A percentile compares a stretch with the other conserved stretches of the same genome.
Evolutionary conservation across 2,797 vertebrate species (phyloP).

Genomic region (Hipposideros larvatus): DNA sequence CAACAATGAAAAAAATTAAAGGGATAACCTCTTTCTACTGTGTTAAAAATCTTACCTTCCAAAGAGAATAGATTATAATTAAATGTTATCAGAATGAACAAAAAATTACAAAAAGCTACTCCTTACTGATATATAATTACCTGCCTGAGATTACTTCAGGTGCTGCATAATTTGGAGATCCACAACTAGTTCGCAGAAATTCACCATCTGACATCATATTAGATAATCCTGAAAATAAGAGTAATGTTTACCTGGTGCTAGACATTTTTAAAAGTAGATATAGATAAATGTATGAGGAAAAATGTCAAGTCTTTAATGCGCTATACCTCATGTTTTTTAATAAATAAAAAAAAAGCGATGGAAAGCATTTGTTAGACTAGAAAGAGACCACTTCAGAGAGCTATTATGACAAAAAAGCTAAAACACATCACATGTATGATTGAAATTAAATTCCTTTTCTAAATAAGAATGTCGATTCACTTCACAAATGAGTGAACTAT

Average conservation of each 20-base stretch:
- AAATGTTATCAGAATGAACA: background rate
- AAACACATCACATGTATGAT: background rate
- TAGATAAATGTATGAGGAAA: background rate
- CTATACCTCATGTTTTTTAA: background rate
- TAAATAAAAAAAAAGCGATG: background rate
- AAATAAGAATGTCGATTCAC: constrained; percentile 43
- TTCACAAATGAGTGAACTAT: background rate
- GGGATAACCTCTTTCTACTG: background rate
- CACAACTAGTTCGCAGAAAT: constrained; percentile 98
- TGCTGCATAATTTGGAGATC: constrained; percentile 98
- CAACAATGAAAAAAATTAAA: constrained; percentile 25
- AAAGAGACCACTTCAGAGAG: background rate
- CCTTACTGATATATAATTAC: constrained; percentile 85
- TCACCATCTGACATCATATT: constrained; percentile 99
- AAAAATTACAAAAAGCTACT: background rate
- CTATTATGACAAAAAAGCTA: background rate
- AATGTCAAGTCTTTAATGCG: background rate
- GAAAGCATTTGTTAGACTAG: background rate
- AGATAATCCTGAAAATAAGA: constrained; percentile 92
- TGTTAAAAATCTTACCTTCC: constrained; percentile 49
- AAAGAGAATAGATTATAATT: constrained; percentile 13
- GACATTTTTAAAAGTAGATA: background rate
- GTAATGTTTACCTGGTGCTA: constrained; percentile 28
- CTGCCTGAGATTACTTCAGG: constrained; percentile 99
- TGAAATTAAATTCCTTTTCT: constrained; percentile 8